A percentile compares a stretch with the other conserved stretches of the same genome.
phyloP scores from a whole-genome alignment of 2,888 invertebrate species.

The Conomelus anceps region DNA sequence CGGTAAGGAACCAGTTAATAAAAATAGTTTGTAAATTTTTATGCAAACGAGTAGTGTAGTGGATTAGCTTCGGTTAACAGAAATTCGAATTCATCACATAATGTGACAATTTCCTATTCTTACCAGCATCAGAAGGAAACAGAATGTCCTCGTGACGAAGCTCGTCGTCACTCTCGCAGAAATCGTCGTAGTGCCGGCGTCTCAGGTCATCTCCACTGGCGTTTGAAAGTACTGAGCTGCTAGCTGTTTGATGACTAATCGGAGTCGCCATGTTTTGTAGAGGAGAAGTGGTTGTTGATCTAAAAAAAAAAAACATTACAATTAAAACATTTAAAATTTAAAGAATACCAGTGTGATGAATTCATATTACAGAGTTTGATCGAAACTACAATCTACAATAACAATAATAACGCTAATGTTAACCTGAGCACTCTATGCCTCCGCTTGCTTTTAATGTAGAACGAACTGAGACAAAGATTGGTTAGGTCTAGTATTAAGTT shows the following conservation, averaged over 20 bases:
- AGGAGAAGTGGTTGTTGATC: slow-evolving; percentile 50
- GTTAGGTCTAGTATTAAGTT: too few relatives aligned
- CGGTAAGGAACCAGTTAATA: too few relatives aligned
- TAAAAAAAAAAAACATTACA: neutral
- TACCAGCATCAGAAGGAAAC: slow-evolving; percentile 68
- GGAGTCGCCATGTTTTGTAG: slow-evolving; percentile 47
- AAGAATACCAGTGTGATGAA: neutral
- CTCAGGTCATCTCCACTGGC: slow-evolving; percentile 51
- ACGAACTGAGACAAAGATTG: too few relatives aligned
- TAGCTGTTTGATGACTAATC: slow-evolving; percentile 42
- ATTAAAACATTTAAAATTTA: neutral
- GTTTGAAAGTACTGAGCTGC: slow-evolving; percentile 52
- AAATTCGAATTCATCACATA: too few relatives aligned
- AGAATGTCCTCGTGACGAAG: slow-evolving; percentile 78
- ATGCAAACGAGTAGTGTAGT: too few relatives aligned
- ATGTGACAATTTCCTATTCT: slow-evolving; percentile 29
- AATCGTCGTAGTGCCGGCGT: slow-evolving; percentile 58
- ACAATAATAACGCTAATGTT: too few relatives aligned
- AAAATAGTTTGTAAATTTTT: too few relatives aligned
- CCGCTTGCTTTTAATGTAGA: too few relatives aligned
- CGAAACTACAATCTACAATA: too few relatives aligned
- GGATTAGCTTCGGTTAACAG: too few relatives aligned
- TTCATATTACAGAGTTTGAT: neutral
- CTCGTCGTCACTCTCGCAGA: slow-evolving; percentile 85
- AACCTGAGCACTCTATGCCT: too few relatives aligned